Base-by-base conservation (phyloP, 2,797 vertebrate genomes). In the Pseudomugil gertrudae region DNA sequence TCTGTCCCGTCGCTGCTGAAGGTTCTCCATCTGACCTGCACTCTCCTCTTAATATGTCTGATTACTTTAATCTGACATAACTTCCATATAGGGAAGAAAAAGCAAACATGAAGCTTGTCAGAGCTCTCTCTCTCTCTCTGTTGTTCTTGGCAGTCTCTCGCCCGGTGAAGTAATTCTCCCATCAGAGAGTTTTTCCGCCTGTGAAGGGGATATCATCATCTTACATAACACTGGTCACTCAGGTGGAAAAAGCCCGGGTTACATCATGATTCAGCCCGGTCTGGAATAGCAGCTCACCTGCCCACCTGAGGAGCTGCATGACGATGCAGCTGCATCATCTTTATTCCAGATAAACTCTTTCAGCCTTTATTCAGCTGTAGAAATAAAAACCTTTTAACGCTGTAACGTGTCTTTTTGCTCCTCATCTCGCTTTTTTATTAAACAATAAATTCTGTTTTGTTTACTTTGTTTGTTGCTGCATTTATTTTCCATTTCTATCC, bases 111-210 rank as follows among this genome's bases (percentile, higher is more conserved):
- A 2, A 51, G 40, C 40, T 9, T 2, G 11, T 23, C 45, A 26
- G 26, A 35, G 33, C 8, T 0, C 51, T 45, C 74, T 48, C 29
- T 58, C 38, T 45, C 30, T 57, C 50, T 63, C 19, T 79, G 65
- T 66, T 69, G 68, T 19, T 57, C 26, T 74, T 81, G 80, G 65
- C 69, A 26, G 27, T 43, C 54, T 64, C 61, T 69, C 14, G 5
- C 21, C 67, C 29, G 1, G 2, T 69, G 75, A 83, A 40, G 19
- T 77, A 55, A 72, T 43, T 7, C 36, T 38, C 15, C 3, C 13
- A 32, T 57, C 56, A 58, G 62, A 5, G 6, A 40, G 63, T 43
- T 45, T 10, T 19, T 45, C 6, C 3, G 8, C 8, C 40, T 45
- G n/a, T 2, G 19, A n/a, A 17, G 17, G 1, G 26, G 30, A n/a